Evolutionary conservation across 2,113 vertebrate species (phyloP).

Genomic region (Clupea harengus): DNA sequence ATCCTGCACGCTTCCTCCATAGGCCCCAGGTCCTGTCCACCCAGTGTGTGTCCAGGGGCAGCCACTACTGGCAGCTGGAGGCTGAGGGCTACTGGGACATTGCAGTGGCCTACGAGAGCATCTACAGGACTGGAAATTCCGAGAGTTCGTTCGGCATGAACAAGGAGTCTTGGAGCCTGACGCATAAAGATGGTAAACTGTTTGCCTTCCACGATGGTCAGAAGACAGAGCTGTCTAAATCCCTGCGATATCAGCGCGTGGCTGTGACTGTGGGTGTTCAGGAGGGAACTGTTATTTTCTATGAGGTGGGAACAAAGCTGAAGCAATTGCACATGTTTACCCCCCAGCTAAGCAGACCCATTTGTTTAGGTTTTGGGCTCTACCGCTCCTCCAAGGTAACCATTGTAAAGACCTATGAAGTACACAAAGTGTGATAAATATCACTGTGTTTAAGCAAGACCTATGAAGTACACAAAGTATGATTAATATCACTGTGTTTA

Average conservation of each 20-base stretch:
- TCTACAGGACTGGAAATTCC: not conserved
- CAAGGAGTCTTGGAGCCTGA: not conserved
- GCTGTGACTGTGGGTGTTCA: not conserved
- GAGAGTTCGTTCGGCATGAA: not conserved
- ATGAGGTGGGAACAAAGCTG: conserved; percentile 2
- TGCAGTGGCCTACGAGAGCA: not conserved
- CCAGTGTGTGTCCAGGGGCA: not conserved
- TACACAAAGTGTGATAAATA: not conserved
- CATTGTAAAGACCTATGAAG: not conserved
- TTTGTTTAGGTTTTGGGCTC: not conserved
- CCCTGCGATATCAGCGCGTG: not conserved
- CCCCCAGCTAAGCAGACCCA: not conserved
- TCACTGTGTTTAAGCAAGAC: no score
- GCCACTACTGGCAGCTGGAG: conserved; percentile 17
- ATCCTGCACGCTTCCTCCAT: not conserved
- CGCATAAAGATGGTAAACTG: not conserved
- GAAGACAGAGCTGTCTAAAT: not conserved
- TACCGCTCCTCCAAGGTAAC: not conserved
- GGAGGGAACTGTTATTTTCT: not conserved
- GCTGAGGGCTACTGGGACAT: not conserved
- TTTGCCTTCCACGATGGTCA: not conserved
- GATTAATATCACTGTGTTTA: not conserved
- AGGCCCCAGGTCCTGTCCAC: not conserved
- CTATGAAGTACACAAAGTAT: not conserved
- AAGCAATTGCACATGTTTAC: conserved; percentile 7